phyloP scores from a whole-genome alignment of 1,140 invertebrate genomes.

The Mercenaria mercenaria region DNA sequence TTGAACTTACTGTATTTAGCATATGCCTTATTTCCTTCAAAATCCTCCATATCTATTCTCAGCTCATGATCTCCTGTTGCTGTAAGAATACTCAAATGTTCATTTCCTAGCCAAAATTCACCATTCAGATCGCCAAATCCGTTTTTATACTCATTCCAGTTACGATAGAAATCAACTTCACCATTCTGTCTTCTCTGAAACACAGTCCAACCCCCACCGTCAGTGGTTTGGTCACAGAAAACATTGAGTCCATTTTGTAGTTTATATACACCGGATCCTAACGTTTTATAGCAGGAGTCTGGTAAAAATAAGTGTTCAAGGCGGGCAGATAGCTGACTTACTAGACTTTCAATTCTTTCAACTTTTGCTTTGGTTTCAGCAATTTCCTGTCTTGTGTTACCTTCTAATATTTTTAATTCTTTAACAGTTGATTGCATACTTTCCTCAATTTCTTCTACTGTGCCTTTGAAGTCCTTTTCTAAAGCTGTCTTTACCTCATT shows the following conservation, averaged over 20 bases:
- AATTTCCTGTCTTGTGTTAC: background rate
- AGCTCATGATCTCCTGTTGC: slow-evolving; percentile 9
- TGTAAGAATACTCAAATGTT: slow-evolving; percentile 33
- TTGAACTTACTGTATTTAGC: slow-evolving; percentile 45
- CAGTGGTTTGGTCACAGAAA: slow-evolving; percentile 34
- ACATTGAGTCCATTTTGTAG: background rate
- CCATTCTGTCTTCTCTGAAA: slow-evolving; percentile 93
- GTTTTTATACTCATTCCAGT: slow-evolving; percentile 92
- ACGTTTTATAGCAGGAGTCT: background rate
- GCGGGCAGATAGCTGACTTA: background rate
- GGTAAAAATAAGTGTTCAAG: background rate
- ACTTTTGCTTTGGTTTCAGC: no score
- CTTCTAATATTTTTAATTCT: no score
- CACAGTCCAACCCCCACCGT: slow-evolving; percentile 47
- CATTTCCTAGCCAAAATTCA: slow-evolving; percentile 87
- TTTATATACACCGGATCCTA: background rate
- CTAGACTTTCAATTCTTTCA: background rate
- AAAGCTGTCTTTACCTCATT: background rate
- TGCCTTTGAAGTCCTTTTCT: background rate
- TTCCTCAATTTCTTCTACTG: background rate
- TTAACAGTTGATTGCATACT: background rate
- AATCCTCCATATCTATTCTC: slow-evolving; percentile 62
- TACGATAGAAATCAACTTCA: slow-evolving; percentile 93
- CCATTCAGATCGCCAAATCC: slow-evolving; percentile 88
- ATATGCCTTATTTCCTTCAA: slow-evolving; percentile 2